A percentile compares a stretch with the other conserved stretches of the same genome.
Conservation (phyloP, 2,797 vertebrate species). For the Botia kubotai region DNA sequence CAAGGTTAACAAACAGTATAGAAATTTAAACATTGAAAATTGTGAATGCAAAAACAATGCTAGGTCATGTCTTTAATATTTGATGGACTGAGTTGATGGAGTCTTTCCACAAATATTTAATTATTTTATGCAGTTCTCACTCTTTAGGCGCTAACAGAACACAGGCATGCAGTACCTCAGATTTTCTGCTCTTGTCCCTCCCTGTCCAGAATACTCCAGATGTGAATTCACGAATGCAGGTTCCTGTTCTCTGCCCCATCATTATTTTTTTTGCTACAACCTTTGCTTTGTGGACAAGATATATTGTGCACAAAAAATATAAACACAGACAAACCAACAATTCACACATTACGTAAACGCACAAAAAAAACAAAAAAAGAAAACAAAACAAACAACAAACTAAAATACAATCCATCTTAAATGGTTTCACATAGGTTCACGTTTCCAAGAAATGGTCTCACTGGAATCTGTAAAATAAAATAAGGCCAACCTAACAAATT, state of each 20-base stretch:
- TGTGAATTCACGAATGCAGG: constrained; percentile 56
- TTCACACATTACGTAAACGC: constrained; percentile 47
- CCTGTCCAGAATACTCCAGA: constrained; percentile 48
- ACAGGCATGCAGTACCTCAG: constrained; percentile 31
- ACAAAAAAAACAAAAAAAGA: constrained; percentile 28
- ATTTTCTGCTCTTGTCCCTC: not conserved
- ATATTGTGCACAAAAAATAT: constrained; percentile 54
- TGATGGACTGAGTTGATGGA: constrained; percentile 44
- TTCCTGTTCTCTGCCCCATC: constrained; percentile 36
- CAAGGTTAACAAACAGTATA: constrained; percentile 47
- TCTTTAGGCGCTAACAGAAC: constrained; percentile 14
- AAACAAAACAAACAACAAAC: constrained; percentile 31
- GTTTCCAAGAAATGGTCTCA: constrained; percentile 64
- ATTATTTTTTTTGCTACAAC: constrained; percentile 76
- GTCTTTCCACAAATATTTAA: constrained; percentile 5
- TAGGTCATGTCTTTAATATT: constrained; percentile 14
- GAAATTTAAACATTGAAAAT: constrained; percentile 47
- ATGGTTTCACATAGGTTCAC: constrained; percentile 65
- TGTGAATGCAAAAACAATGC: constrained; percentile 20
- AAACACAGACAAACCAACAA: constrained; percentile 52
- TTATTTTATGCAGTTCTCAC: constrained; percentile 21
- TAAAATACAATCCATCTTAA: constrained; percentile 61
- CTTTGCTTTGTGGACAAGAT: constrained; percentile 72
- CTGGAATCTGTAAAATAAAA: constrained; percentile 58
- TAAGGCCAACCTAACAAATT: constrained; percentile 47